Evolutionary conservation across 1,140 invertebrate genomes (phyloP), one percentile per base, ranked within the genome.

Genomic region (Coenobita brevimanus): DNA sequence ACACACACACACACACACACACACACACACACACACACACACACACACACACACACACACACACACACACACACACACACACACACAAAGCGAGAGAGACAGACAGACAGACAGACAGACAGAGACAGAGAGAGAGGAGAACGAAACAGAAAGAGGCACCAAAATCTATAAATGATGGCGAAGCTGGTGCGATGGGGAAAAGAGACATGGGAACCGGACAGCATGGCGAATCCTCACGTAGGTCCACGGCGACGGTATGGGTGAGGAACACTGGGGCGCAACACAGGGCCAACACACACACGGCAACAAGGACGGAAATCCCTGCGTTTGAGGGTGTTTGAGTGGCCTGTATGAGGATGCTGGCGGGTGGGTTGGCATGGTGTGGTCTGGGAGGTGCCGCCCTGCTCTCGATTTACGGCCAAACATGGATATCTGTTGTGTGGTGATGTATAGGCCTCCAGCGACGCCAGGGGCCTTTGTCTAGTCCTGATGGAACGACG

Each of bases 341-440:
- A n/a, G n/a, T n/a, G n/a, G n/a, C n/a, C n/a, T n/a, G n/a, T n/a
- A n/a, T n/a, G n/a, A n/a, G n/a, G n/a, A n/a, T n/a, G n/a, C n/a
- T n/a, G 57, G n/a, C n/a, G 17, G n/a, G 27, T n/a, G 21, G 6
- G 36, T 24, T n/a, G 62, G 33, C 62, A 64, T 67, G 83, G 73
- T 79, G 33, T 78, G 38, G 78, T 27, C 46, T 67, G 60, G 33
- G n/a, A 54, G n/a, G 30, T 30, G 21, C 36, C 73, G 54, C 60
- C 75, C 60, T 46, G 83, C 69, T 86, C 83, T 86, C 83, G 83
- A 86, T 86, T 86, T 86, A 79, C 83, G 83, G 17, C 54, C 83
- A 67, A 87, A 87, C 76, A 87, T 80, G 62, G 76, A 80, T 87
- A 87, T 87, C 84, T 87, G 84, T 87, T 87, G 78, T 87, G 76